Percentiles rank a stretch among this genome's conserved stretches.
phyloP scores from a whole-genome alignment of 2,888 invertebrate species.

The Lottia gigantea region DNA sequence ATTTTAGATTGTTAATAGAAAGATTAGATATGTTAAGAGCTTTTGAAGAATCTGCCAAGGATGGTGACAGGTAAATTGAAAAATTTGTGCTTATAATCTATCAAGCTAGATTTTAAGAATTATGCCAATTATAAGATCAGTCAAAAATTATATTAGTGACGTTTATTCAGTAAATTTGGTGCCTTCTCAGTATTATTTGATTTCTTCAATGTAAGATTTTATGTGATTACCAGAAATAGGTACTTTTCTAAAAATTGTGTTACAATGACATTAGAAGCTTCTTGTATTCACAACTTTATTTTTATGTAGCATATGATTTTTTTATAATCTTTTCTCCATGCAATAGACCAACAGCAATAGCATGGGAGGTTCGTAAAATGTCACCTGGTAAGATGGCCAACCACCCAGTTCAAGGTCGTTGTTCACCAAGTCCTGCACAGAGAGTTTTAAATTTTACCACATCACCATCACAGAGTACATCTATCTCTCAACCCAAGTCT shows the following conservation, averaged over 20 bases:
- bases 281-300: no score
- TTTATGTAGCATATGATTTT: no score
- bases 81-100: no score
- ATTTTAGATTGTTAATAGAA: conserved; percentile 92
- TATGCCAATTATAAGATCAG: no score
- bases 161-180: no score
- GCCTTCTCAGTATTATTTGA: no score
- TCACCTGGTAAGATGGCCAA: conserved; percentile 64
- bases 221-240: no score
- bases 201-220: no score
- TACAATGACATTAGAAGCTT: no score
- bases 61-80: conserved; percentile 72
- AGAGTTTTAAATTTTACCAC: conserved; percentile 50
- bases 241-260: no score
- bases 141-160: no score
- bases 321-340: conserved; percentile 27
- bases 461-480: conserved; percentile 15
- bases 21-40: conserved; percentile 94
- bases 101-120: no score
- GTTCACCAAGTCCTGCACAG: conserved; percentile 56
- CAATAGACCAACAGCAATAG: conserved; percentile 81
- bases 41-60: conserved; percentile 84
- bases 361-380: conserved; percentile 96
- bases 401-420: conserved; percentile 29
- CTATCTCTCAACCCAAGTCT: not conserved